Percentiles rank a stretch among this genome's conserved stretches.
phyloP scores from a whole-genome alignment of 2,888 invertebrate species.

The Zygaena filipendulae region DNA sequence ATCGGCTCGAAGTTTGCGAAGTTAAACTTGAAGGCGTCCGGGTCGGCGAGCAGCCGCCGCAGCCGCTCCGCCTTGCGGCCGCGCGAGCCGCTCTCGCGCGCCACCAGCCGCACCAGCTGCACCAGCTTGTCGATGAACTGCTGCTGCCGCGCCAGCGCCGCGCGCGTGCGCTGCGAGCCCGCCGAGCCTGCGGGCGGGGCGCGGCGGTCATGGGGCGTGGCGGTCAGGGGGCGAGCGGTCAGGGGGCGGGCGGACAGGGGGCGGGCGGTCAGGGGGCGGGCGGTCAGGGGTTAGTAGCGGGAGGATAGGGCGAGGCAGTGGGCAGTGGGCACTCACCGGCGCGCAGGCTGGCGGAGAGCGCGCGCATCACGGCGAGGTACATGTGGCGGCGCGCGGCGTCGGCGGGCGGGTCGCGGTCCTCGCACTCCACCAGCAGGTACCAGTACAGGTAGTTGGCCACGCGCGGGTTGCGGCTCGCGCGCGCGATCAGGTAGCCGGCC shows the following conservation, averaged over 20 bases:
- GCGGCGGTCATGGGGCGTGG: neutral
- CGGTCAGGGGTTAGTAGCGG: too few relatives aligned
- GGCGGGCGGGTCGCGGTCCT: slow-evolving; percentile 86
- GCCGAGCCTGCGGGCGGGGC: slow-evolving; percentile 54
- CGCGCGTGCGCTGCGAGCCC: slow-evolving; percentile 78
- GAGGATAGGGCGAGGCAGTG: too few relatives aligned
- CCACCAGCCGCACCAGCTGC: slow-evolving; percentile 86
- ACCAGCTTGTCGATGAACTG: slow-evolving; percentile 93
- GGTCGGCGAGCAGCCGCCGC: slow-evolving; percentile 83
- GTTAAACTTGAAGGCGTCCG: slow-evolving; percentile 84
- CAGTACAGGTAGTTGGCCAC: slow-evolving; percentile 98
- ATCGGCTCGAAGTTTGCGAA: slow-evolving; percentile 92
- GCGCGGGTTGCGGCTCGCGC: slow-evolving; percentile 89
- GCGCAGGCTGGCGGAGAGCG: slow-evolving; percentile 80
- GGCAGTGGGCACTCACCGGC: too few relatives aligned
- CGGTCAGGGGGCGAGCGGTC: neutral
- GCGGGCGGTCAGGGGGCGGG: too few relatives aligned
- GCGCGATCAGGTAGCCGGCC: slow-evolving; percentile 88
- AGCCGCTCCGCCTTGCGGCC: slow-evolving; percentile 92
- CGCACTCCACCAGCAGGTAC: slow-evolving; percentile 95
- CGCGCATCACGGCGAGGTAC: slow-evolving; percentile 90
- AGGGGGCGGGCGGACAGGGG: neutral
- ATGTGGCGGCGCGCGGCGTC: slow-evolving; percentile 74
- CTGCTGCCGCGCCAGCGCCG: slow-evolving; percentile 86
- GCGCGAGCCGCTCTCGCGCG: slow-evolving; percentile 90